Base-by-base conservation (phyloP, 2,113 vertebrate species). In the Megaceryle maxima region DNA sequence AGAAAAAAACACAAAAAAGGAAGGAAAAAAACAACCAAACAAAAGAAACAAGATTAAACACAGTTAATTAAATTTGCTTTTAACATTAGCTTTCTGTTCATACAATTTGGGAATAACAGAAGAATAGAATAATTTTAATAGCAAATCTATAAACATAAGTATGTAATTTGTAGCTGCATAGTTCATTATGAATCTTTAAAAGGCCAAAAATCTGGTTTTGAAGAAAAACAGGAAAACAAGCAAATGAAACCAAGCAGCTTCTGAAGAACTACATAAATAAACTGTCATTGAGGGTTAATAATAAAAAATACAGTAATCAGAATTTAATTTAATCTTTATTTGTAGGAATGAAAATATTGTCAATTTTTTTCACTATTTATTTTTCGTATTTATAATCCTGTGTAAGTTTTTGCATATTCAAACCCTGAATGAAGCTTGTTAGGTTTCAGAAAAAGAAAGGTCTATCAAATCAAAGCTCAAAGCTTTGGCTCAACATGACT, bases 331-430 rank as follows among this genome's bases (percentile, higher is more conserved):
- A n/a, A n/a, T n/a, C n/a, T 93, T 59, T 84, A 87, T 69, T 75
- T 66, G 17, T 63, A 68, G 3, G 18, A 66, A 7, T 89, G 78
- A 96, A 97, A 96, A 77, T 64, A 67, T 46, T 26, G 26, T 69
- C 9, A 62, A 2, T 16, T 44, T 35, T 55, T 91, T 69, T 60
- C 28, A 43, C 9, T 87, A 46, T 90, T 93, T 93, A 37, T 79
- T 77, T 29, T n/a, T 82, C 59, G 13, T 53, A 73, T 84, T 68
- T 85, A 91, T 77, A 93, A 82, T 84, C 78, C 31, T 75, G 29
- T 95, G 66, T 96, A 81, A 70, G 31, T 96, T 98, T 96, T 97
- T 95, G 92, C 79, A 94, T 96, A 97, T 96, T 97, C 41, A 95
- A 86, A 96, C 90, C 89, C 89, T 96, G 92, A 96, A 97, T 92